These are phyloP conservation scores for Donacobius atricapilla DNA, from an alignment of 2,113 vertebrate species.

Conservation along the genomic window DNA sequence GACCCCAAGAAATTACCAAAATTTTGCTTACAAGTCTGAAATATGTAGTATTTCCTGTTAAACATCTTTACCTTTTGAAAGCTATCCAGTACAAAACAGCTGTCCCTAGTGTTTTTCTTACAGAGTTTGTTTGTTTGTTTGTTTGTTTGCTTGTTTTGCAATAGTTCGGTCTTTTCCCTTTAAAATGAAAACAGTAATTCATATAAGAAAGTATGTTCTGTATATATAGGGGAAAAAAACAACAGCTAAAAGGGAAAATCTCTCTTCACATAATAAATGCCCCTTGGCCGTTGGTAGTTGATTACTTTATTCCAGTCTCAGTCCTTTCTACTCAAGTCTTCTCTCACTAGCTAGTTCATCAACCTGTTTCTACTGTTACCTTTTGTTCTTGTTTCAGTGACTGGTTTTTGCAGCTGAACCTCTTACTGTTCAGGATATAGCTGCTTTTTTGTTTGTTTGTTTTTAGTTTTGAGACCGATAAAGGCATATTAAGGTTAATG, in stretches of 20 bases:
- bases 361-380: not conserved
- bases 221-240: rapidly evolving
- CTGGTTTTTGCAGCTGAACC: not conserved
- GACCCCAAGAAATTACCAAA: not conserved
- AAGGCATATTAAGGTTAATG: constrained; percentile 54
- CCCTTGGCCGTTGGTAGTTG: not conserved
- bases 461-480: constrained; percentile 12
- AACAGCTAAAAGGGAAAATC: not conserved
- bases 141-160: not conserved
- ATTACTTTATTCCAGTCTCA: constrained; percentile 13
- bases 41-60: not conserved
- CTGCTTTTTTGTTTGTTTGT: not conserved
- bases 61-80: not conserved
- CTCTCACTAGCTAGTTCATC: constrained; percentile 12
- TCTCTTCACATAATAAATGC: not conserved
- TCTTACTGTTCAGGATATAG: not conserved
- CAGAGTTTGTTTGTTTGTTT: not conserved
- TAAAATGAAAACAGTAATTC: not conserved
- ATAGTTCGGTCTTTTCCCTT: not conserved
- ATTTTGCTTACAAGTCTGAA: not conserved
- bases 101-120: not conserved
- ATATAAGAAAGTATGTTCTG: not conserved
- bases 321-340: not conserved
- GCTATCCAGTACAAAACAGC: not conserved
- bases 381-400: not conserved